Evolutionary conservation across 2,888 invertebrate genomes (phyloP).

Genomic region (Dinocampus coccinellae): DNA sequence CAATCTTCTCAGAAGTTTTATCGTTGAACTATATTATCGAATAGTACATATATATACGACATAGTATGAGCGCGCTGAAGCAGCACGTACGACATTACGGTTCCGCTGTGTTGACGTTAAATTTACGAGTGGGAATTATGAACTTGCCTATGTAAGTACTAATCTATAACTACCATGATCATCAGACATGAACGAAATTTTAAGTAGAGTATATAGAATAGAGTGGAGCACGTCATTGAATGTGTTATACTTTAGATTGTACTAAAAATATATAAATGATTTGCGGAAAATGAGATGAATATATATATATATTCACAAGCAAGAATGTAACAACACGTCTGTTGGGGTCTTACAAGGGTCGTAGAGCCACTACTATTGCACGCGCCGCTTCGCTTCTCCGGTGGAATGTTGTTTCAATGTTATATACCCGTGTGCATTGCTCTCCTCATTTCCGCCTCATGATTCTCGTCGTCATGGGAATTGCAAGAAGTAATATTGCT

Average conservation of each 20-base stretch:
- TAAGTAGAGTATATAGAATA: neutral
- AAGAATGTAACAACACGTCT: neutral
- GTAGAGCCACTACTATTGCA: conserved; percentile 44
- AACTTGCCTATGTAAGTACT: neutral
- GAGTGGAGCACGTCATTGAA: neutral
- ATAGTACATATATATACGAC: neutral
- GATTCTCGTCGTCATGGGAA: neutral
- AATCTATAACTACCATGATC: neutral
- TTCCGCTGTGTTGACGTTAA: conserved; percentile 31
- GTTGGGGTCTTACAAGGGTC: conserved; percentile 52
- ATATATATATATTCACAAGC: neutral
- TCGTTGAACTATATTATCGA: conserved; percentile 1
- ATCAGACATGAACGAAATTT: neutral
- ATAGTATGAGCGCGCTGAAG: neutral
- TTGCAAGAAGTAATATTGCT: neutral
- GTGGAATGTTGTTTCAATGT: conserved; percentile 59
- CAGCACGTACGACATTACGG: conserved; percentile 39
- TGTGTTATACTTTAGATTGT: neutral
- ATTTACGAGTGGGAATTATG: conserved; percentile 40
- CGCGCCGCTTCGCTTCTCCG: conserved; percentile 60
- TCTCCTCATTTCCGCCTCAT: conserved; percentile 19
- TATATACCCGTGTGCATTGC: conserved; percentile 30
- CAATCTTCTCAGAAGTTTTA: neutral
- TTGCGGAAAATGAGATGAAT: neutral
- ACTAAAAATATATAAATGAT: conserved; percentile 9